These are phyloP conservation scores for Thecophora atra DNA, from an alignment of 2,888 invertebrate genomes.

Conservation along the genomic window DNA sequence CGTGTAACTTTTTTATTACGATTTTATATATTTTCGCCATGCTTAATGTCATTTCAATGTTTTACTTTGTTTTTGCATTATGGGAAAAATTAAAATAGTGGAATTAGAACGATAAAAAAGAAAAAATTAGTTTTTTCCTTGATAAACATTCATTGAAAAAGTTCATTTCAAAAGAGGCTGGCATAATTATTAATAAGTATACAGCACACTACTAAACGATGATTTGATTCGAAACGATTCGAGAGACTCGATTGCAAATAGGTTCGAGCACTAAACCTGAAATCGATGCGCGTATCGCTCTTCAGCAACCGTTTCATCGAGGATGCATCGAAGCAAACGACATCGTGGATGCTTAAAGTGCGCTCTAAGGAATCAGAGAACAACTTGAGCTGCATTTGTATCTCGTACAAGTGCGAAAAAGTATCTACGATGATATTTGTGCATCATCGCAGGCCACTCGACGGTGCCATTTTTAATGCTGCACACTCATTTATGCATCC, in stretches of 20 bases:
- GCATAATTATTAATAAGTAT: no score
- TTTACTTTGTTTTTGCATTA: no score
- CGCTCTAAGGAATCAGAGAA: neutral
- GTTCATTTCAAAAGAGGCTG: no score
- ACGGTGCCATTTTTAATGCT: conserved; percentile 17
- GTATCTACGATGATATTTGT: neutral
- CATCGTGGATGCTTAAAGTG: neutral
- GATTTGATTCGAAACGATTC: no score
- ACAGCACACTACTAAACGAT: no score
- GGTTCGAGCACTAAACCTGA: no score
- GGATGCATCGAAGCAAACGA: neutral
- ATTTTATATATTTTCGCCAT: neutral
- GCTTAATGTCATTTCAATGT: no score
- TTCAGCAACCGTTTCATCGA: neutral
- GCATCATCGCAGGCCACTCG: conserved; percentile 9
- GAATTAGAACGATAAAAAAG: no score
- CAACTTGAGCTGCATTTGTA: conserved; percentile 1
- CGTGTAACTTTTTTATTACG: neutral
- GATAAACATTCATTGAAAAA: no score
- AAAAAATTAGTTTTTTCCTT: no score
- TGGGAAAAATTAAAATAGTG: no score
- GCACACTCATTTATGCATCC: neutral
- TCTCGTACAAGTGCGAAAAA: neutral
- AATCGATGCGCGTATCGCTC: neutral
- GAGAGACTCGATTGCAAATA: no score